Conservation (phyloP, 2,888 invertebrate genomes). For the Glaucopsyche alexis region DNA sequence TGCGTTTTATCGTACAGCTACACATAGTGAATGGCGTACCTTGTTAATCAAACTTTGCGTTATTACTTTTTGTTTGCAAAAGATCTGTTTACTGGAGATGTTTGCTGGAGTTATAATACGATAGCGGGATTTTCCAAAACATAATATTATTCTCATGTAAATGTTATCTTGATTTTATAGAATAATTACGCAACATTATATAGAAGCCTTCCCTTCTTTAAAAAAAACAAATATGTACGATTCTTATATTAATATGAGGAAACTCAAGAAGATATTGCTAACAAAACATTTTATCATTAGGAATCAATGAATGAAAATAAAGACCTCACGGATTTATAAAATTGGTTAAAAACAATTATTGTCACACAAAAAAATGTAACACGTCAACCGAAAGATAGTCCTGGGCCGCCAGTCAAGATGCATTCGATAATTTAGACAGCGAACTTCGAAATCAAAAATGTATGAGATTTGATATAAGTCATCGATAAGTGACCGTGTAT, state of each 20-base stretch:
- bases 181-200: background rate
- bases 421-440: too few relatives aligned
- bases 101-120: constrained; percentile 8
- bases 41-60: background rate
- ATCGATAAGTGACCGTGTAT: too few relatives aligned
- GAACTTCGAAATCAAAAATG: too few relatives aligned
- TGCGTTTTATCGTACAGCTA: background rate
- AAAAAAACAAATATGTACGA: background rate
- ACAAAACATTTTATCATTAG: background rate
- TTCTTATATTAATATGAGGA: background rate
- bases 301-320: background rate
- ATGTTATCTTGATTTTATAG: background rate
- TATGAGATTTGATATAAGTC: too few relatives aligned
- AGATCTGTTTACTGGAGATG: background rate
- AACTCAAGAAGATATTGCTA: background rate
- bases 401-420: too few relatives aligned
- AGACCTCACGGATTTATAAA: background rate
- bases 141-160: constrained; percentile 27
- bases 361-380: background rate
- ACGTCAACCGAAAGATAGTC: background rate
- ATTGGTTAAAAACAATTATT: background rate
- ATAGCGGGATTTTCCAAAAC: constrained; percentile 29
- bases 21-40: background rate
- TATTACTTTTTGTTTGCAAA: constrained; percentile 17
- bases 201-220: background rate